Percentiles rank a stretch among this genome's conserved stretches.
phyloP scores from a whole-genome alignment of 1,140 invertebrate genomes.

The Colletes gigas region DNA sequence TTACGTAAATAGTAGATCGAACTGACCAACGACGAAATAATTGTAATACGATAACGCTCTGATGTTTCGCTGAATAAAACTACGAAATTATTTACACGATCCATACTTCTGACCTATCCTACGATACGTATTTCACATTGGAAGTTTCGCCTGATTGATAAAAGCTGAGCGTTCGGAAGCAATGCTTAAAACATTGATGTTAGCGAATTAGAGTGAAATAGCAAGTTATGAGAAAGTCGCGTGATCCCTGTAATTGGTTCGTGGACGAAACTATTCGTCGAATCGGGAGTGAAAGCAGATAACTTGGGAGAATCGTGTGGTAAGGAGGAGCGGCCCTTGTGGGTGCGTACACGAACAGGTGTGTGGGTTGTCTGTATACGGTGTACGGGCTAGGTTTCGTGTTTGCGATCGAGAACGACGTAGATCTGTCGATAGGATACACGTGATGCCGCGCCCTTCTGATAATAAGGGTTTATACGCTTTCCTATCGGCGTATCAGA shows the following conservation, averaged over 20 bases:
- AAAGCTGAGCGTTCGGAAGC: no score
- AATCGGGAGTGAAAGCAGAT: neutral
- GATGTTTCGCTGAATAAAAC: no score
- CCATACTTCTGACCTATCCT: no score
- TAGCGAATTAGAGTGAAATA: conserved; percentile 7
- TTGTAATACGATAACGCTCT: no score
- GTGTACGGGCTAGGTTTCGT: conserved; percentile 15
- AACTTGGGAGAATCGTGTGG: neutral
- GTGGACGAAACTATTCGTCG: neutral
- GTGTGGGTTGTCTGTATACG: conserved; percentile 19
- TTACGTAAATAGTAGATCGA: no score
- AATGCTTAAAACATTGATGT: neutral
- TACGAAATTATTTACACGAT: no score
- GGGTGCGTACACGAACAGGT: conserved; percentile 31
- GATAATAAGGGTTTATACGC: conserved; percentile 22
- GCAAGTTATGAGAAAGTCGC: neutral
- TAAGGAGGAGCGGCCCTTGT: conserved; percentile 43
- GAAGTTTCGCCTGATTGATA: no score
- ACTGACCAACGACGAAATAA: no score
- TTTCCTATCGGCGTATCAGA: conserved; percentile 23
- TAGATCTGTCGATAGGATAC: conserved; percentile 42
- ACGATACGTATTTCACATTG: no score
- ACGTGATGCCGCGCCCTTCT: conserved; percentile 52
- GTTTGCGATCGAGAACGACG: conserved; percentile 54
- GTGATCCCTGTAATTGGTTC: neutral